Percentiles rank a stretch among this genome's conserved stretches.
Conservation (phyloP, 2,113 vertebrate species). For the Jacana jacana region DNA sequence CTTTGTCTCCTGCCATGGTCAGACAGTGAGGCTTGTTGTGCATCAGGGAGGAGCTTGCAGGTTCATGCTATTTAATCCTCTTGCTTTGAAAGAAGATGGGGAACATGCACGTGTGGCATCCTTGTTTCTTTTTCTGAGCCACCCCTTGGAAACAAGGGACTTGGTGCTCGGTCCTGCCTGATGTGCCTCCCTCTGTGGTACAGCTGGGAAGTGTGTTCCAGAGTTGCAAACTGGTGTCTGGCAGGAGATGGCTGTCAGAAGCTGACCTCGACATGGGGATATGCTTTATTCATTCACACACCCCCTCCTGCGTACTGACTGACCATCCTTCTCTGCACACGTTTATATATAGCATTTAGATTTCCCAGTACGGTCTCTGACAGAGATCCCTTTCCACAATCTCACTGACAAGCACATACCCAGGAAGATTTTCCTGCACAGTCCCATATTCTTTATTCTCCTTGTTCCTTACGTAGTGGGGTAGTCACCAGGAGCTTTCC, state of each 20-base stretch:
- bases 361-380: not conserved
- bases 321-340: not conserved
- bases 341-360: slow-evolving; percentile 5
- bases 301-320: not conserved
- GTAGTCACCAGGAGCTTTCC: not conserved
- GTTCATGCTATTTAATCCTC: not conserved
- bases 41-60: not conserved
- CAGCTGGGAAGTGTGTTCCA: not conserved
- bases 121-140: not conserved
- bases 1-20: not conserved
- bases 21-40: not conserved
- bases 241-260: not conserved
- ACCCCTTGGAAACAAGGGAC: not conserved
- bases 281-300: not conserved
- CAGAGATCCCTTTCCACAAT: not conserved
- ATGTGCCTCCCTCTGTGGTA: not conserved
- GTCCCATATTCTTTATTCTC: not conserved
- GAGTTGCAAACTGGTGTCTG: not conserved
- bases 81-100: not conserved
- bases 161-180: not conserved
- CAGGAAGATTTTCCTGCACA: not conserved
- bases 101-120: too few species aligned
- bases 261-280: not conserved
- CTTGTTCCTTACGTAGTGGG: not conserved
- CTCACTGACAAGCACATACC: not conserved